phyloP scores from a whole-genome alignment of 1,140 invertebrate genomes.

The Sitophilus oryzae region DNA sequence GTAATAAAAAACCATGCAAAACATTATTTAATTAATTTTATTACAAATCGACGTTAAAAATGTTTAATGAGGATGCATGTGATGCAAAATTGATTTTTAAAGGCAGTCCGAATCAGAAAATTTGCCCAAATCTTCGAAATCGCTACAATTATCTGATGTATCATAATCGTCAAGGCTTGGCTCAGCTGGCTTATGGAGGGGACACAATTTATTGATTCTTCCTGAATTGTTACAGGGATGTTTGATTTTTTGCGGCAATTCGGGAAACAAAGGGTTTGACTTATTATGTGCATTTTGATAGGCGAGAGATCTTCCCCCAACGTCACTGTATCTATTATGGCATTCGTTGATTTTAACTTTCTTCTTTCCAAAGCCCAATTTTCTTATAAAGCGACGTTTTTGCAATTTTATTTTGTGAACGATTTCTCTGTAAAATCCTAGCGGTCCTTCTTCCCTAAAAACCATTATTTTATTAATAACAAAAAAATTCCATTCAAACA shows the following conservation, averaged over 20 bases:
- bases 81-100: too few relatives aligned
- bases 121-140: slow-evolving; percentile 5
- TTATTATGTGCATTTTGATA: too few relatives aligned
- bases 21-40: too few relatives aligned
- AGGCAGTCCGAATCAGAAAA: background rate
- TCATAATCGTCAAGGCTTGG: background rate
- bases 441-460: slow-evolving; percentile 7
- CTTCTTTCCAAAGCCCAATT: slow-evolving; percentile 1
- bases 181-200: background rate
- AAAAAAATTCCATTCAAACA: too few relatives aligned
- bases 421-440: slow-evolving; percentile 9
- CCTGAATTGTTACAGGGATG: background rate
- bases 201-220: background rate
- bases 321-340: background rate
- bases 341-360: slow-evolving; percentile 12
- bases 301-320: too few relatives aligned
- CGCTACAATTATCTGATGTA: background rate
- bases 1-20: too few relatives aligned
- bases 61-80: too few relatives aligned
- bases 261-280: too few relatives aligned
- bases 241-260: background rate
- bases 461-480: too few relatives aligned
- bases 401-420: slow-evolving; percentile 2
- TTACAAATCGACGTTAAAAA: too few relatives aligned
- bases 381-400: background rate